Percentiles rank a stretch among this genome's conserved stretches.
phyloP scores from a whole-genome alignment of 1,140 invertebrate genomes.

The Euglossa dilemma region DNA sequence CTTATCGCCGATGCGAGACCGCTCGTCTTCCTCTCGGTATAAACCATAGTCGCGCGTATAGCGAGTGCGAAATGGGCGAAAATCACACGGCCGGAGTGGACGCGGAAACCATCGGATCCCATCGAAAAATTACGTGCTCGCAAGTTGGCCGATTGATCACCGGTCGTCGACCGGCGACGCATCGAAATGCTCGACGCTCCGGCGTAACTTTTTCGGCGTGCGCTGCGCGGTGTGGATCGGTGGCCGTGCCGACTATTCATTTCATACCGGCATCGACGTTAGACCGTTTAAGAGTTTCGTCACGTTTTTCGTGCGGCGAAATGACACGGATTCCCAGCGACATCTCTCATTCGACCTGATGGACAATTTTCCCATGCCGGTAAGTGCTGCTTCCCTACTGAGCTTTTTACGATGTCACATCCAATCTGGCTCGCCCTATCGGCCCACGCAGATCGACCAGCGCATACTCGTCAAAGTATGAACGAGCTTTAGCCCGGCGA shows the following conservation, averaged over 20 bases:
- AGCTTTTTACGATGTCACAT: slow-evolving; percentile 67
- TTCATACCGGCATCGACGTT: not conserved
- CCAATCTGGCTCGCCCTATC: slow-evolving; percentile 58
- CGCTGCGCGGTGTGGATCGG: not conserved
- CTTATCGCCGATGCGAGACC: no score
- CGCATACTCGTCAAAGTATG: slow-evolving; percentile 13
- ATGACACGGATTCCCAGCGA: slow-evolving; percentile 43
- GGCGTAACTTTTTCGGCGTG: not conserved
- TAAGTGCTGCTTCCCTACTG: slow-evolving; percentile 55
- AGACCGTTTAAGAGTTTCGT: slow-evolving; percentile 41
- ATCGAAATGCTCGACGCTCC: not conserved
- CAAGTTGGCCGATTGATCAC: slow-evolving; percentile 6
- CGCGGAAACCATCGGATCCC: not conserved
- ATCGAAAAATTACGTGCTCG: slow-evolving; percentile 1
- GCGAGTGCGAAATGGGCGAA: not conserved
- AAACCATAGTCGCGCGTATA: not conserved
- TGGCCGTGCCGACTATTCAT: not conserved
- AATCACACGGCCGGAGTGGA: not conserved
- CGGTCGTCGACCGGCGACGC: no score
- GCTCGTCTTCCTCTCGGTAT: no score
- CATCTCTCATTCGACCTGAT: slow-evolving; percentile 56
- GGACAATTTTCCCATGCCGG: slow-evolving; percentile 54
- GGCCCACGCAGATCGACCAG: slow-evolving; percentile 35
- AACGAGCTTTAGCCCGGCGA: slow-evolving; percentile 44
- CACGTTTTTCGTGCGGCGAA: slow-evolving; percentile 37